Conservation (phyloP, 1,140 invertebrate species). For the Maniola jurtina region DNA sequence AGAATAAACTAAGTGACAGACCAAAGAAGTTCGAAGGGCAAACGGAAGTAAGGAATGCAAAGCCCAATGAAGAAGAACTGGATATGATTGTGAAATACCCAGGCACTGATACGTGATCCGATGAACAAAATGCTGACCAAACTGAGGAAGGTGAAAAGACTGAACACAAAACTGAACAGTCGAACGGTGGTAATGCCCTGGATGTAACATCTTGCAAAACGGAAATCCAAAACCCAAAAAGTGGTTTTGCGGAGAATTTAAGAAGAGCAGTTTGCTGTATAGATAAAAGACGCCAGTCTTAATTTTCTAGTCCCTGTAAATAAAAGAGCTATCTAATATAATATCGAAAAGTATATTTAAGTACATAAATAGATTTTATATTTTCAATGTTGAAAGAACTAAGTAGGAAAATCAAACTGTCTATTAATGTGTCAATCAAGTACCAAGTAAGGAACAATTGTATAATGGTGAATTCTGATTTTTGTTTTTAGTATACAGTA, state of each 20-base stretch:
- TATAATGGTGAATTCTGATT: no score
- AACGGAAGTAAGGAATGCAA: slow-evolving; percentile 58
- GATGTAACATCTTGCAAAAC: slow-evolving; percentile 47
- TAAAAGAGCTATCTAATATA: not conserved
- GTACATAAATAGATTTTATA: slow-evolving; percentile 1
- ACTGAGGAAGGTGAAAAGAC: slow-evolving; percentile 50
- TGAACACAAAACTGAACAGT: slow-evolving; percentile 60
- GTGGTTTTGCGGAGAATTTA: slow-evolving; percentile 66
- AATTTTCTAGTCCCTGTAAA: slow-evolving; percentile 25
- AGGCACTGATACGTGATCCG: slow-evolving; percentile 77
- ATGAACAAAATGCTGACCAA: slow-evolving; percentile 53
- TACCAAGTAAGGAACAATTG: no score
- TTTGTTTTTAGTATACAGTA: no score
- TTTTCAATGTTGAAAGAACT: not conserved
- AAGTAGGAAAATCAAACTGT: not conserved
- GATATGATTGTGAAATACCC: slow-evolving; percentile 75
- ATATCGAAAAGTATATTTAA: slow-evolving; percentile 1
- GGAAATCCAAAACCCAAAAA: slow-evolving; percentile 59
- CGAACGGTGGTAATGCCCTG: slow-evolving; percentile 41
- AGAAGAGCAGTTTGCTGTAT: slow-evolving; percentile 70
- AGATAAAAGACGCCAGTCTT: slow-evolving; percentile 66
- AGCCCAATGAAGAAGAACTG: slow-evolving; percentile 71
- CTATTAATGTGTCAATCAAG: slow-evolving; percentile 10
- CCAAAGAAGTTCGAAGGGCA: slow-evolving; percentile 61
- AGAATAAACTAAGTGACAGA: slow-evolving; percentile 60